A percentile compares a stretch with the other conserved stretches of the same genome.
Conservation (phyloP, 1,140 invertebrate genomes). For the Hestina assimilis region DNA sequence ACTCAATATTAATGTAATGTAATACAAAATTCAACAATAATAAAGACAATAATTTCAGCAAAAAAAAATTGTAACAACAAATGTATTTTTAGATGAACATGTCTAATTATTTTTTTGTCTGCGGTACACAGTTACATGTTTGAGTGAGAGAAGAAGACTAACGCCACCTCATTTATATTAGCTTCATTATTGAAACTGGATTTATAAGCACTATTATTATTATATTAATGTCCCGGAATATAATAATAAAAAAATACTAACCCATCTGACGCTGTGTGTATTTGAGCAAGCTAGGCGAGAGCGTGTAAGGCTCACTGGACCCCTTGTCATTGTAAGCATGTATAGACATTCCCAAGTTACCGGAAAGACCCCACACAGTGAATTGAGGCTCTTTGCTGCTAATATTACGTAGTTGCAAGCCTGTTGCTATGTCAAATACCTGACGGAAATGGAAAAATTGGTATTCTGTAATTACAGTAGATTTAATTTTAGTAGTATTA, state of each 20-base stretch:
- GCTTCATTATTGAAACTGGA: no score
- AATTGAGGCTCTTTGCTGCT: slow-evolving; percentile 55
- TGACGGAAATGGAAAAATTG: no score
- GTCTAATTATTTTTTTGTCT: no score
- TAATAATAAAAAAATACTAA: slow-evolving; percentile 26
- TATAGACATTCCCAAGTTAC: slow-evolving; percentile 45
- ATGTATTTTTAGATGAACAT: no score
- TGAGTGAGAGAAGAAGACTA: no score
- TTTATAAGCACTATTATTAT: no score
- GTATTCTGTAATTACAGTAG: no score
- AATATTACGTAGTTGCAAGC: slow-evolving; percentile 51
- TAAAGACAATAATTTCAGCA: background rate
- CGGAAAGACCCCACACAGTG: slow-evolving; percentile 48
- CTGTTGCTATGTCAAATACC: slow-evolving; percentile 62
- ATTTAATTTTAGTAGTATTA: no score
- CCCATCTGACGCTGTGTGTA: slow-evolving; percentile 62
- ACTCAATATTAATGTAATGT: background rate
- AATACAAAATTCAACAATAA: background rate
- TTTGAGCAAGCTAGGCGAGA: slow-evolving; percentile 54
- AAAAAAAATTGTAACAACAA: background rate
- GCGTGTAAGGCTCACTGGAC: slow-evolving; percentile 49
- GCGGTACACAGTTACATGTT: no score
- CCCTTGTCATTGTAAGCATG: slow-evolving; percentile 58
- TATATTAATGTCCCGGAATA: background rate
- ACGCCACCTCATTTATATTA: no score